phyloP scores from a whole-genome alignment of 2,113 vertebrate genomes.

The Odocoileus virginianus region DNA sequence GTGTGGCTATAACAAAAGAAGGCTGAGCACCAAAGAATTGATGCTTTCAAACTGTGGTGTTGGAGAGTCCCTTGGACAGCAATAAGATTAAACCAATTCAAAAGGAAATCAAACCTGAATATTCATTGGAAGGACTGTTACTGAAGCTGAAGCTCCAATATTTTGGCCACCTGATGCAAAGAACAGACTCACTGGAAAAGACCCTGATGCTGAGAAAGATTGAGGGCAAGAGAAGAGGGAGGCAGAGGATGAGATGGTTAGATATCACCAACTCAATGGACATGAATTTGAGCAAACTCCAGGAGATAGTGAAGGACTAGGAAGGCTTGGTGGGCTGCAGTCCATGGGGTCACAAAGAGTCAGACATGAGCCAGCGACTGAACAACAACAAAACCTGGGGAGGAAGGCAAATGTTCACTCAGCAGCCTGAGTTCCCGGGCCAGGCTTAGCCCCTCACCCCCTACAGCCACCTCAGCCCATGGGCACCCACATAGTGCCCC shows the following conservation, averaged over 20 bases:
- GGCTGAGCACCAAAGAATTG: background rate
- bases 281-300: background rate
- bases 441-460: background rate
- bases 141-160: background rate
- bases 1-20: background rate
- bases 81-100: background rate
- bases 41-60: background rate
- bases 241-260: background rate
- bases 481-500: background rate
- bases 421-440: accelerated
- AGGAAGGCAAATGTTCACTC: accelerated
- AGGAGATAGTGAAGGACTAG: background rate
- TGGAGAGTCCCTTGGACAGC: background rate
- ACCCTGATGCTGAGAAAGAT: background rate
- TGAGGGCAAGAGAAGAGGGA: background rate
- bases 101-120: background rate
- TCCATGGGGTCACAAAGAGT: background rate
- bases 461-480: background rate
- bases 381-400: background rate
- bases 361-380: background rate
- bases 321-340: background rate
- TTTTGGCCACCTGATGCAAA: background rate
- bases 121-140: background rate
- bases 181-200: background rate
- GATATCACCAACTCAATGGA: background rate